Evolutionary conservation across 2,113 vertebrate species (phyloP), one percentile per base, ranked within the genome.

Genomic region (Carettochelys insculpta): DNA sequence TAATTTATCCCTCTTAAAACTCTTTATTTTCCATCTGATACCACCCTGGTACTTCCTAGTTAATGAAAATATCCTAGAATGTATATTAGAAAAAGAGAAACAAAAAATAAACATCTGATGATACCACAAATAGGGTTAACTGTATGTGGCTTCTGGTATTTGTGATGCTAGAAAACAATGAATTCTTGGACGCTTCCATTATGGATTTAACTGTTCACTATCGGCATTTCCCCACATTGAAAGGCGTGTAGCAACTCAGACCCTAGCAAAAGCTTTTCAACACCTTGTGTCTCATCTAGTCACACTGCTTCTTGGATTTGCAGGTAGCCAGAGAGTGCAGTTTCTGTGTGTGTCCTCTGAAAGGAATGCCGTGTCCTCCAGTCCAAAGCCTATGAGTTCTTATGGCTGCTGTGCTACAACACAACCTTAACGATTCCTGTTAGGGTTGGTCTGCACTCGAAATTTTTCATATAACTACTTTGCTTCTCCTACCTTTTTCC

Each of bases 251-350:
- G 77, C 12, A 43, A 52, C 53, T 78, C 78, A 5, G 9, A 7
- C 14, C 3, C 68, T 34, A 5, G n/a, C 3, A 68, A 38, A 75
- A 31, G 6, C 13, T 2, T 38, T 12, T 12, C 5, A 25, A 22
- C 34, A 80, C 3, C 41, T 16, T 45, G 45, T 14, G 17, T 48
- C 61, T 88, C 79, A 80, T 31, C 79, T 52, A 52, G 43, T 58
- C 68, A 27, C 68, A 80, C 4, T 0, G 0, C n/a, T 31, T 5
- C 4, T 17, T 16, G 1, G 31, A 54, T 83, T 6, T 45, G 71
- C 11, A 45, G 41, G 41, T 73, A 73, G 12, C 71, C 43, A 43
- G 41, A 27, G 6, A 38, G 34, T 34, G 45, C 71, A 25, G 3
- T 12, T 24, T 13, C 12, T 45, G 41, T 12, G 71, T 12, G 71